Conservation (phyloP, 2,797 vertebrate species). For the Molossus molossus region DNA sequence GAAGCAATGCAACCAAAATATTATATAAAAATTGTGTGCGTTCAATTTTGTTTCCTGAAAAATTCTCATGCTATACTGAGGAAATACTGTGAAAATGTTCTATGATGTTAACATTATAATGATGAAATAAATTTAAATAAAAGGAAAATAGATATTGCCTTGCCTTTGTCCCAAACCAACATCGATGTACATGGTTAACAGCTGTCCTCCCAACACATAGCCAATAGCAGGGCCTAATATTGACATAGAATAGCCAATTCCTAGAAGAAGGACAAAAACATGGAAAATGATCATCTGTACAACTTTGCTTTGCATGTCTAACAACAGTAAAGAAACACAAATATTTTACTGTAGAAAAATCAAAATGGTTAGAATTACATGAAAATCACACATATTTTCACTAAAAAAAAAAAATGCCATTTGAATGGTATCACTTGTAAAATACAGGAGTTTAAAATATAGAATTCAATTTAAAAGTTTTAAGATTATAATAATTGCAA, state of each 20-base stretch:
- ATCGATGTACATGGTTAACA: slow-evolving; percentile 91
- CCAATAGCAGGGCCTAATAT: slow-evolving; percentile 92
- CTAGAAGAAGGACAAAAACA: slow-evolving; percentile 84
- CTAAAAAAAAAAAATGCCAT: not conserved
- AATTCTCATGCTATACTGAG: not conserved
- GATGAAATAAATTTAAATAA: slow-evolving; percentile 37
- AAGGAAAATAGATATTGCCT: slow-evolving; percentile 77
- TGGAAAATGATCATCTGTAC: slow-evolving; percentile 12
- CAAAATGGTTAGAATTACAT: not conserved
- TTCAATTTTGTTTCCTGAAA: slow-evolving; percentile 1
- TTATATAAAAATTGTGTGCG: not conserved
- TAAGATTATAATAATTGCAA: slow-evolving; percentile 15
- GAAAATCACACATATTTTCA: slow-evolving; percentile 47
- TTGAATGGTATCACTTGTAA: not conserved
- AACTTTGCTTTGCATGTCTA: slow-evolving; percentile 27
- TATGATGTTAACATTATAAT: not conserved
- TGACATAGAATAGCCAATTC: slow-evolving; percentile 91
- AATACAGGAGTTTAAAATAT: not conserved
- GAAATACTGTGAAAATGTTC: slow-evolving; percentile 1
- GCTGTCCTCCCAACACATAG: slow-evolving; percentile 91
- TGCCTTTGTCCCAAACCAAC: slow-evolving; percentile 87
- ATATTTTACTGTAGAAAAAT: slow-evolving; percentile 38
- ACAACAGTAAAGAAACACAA: not conserved
- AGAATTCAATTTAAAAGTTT: not conserved
- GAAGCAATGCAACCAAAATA: not conserved